phyloP scores from a whole-genome alignment of 2,888 invertebrate genomes.

The Ashinkailepas kermadecensis region DNA sequence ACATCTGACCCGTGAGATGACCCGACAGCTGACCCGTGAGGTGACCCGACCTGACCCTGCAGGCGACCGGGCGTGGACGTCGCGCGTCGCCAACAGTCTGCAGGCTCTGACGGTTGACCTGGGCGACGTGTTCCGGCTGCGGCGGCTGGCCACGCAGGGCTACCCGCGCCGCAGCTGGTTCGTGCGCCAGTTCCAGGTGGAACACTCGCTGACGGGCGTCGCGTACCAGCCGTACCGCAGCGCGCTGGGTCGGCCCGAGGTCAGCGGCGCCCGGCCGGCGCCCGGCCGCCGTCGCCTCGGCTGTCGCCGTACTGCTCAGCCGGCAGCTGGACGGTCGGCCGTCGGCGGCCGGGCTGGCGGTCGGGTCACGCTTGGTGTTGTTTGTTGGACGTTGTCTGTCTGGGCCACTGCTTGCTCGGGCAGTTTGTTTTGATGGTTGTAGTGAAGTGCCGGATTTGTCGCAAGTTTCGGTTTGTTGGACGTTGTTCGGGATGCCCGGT shows the following conservation, averaged over 20 bases:
- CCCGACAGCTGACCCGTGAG: too few species aligned
- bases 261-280: not conserved
- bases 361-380: not conserved
- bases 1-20: too few species aligned
- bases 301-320: not conserved
- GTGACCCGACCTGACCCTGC: not conserved
- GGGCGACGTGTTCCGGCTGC: conserved; percentile 77
- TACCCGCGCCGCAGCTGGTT: conserved; percentile 81
- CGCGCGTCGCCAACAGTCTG: conserved; percentile 80
- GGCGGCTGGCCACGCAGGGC: conserved; percentile 81
- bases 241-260: not conserved
- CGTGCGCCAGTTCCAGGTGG: conserved; percentile 86
- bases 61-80: conserved; percentile 65
- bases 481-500: too few species aligned
- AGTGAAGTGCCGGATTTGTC: too few species aligned
- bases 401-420: too few species aligned
- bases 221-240: conserved; percentile 61
- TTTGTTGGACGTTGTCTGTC: not conserved
- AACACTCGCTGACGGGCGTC: conserved; percentile 82
- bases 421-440: too few species aligned
- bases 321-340: too few species aligned
- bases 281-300: not conserved
- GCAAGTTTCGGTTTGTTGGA: too few species aligned
- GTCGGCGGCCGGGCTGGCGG: too few species aligned
- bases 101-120: conserved; percentile 88